Percentiles rank a stretch among this genome's conserved stretches.
These are phyloP conservation scores for Diplodus puntazzo DNA, from an alignment of 2,797 vertebrate genomes.

Conservation along the genomic window DNA sequence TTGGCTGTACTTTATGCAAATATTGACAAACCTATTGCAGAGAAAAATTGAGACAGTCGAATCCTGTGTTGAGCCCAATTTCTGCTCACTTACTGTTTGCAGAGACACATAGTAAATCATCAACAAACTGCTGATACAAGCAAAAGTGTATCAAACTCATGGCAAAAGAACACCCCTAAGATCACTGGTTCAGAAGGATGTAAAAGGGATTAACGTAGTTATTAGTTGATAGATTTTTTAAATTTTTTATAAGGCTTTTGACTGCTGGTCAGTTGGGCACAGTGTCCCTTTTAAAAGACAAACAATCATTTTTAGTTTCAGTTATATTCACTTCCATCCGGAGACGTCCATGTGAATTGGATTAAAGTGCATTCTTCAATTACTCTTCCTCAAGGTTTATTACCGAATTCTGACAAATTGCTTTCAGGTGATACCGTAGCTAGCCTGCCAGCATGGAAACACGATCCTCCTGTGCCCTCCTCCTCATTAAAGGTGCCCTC, in stretches of 20 bases:
- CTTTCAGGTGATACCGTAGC: slow-evolving; percentile 43
- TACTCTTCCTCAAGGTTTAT: slow-evolving; percentile 45
- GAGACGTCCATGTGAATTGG: not conserved
- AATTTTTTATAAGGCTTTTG: not conserved
- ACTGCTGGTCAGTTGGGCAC: not conserved
- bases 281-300: not conserved
- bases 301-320: not conserved
- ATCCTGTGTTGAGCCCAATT: slow-evolving; percentile 41
- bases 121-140: slow-evolving; percentile 26
- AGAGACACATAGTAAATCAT: slow-evolving; percentile 21
- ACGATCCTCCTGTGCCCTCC: slow-evolving; percentile 39
- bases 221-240: not conserved
- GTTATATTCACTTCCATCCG: not conserved
- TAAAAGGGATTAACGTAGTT: not conserved
- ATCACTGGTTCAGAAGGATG: not conserved
- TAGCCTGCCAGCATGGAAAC: slow-evolving; percentile 52
- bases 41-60: slow-evolving; percentile 39
- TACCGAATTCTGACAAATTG: slow-evolving; percentile 61
- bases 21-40: slow-evolving; percentile 68
- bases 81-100: slow-evolving; percentile 40
- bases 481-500: slow-evolving; percentile 68
- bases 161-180: not conserved
- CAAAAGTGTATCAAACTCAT: slow-evolving; percentile 3
- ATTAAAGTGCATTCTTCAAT: slow-evolving; percentile 25
- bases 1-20: slow-evolving; percentile 68